Evolutionary conservation across 2,888 invertebrate genomes (phyloP).

Genomic region (Lepidocyrtinus sp.): DNA sequence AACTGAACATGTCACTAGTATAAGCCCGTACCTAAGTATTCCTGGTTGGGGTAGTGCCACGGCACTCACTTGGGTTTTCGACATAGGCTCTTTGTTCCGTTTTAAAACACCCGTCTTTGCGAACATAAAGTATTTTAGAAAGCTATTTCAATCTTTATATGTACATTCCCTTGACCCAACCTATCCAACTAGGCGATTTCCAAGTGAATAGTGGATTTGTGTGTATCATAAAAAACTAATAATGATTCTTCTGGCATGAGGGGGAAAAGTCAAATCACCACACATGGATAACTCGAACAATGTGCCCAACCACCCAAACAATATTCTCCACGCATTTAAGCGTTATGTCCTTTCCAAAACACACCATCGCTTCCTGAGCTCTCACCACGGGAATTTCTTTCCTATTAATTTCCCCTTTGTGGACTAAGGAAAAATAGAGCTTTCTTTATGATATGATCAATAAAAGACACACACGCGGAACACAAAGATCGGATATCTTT

Average conservation of each 20-base stretch:
- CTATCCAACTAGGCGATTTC: too few relatives aligned
- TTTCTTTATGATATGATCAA: slow-evolving; percentile 33
- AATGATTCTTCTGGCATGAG: too few relatives aligned
- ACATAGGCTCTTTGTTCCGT: too few relatives aligned
- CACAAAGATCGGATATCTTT: too few relatives aligned
- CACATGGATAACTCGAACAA: slow-evolving; percentile 1
- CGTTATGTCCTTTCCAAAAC: neutral
- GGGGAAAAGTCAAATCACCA: neutral
- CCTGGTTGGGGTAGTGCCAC: too few relatives aligned
- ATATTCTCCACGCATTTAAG: neutral
- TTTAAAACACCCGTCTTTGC: too few relatives aligned
- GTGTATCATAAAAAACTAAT: neutral
- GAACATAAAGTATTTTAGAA: too few relatives aligned
- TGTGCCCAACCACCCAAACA: slow-evolving; percentile 1
- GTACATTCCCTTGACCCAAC: too few relatives aligned
- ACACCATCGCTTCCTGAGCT: neutral
- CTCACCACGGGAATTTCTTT: slow-evolving; percentile 11
- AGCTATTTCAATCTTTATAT: too few relatives aligned
- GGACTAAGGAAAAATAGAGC: neutral
- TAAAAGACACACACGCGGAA: slow-evolving; percentile 28
- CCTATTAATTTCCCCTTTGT: slow-evolving; percentile 3
- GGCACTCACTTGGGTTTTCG: too few relatives aligned
- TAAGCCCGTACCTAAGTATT: too few relatives aligned
- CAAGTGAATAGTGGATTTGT: neutral
- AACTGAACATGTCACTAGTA: too few relatives aligned